Percentiles rank a stretch among this genome's conserved stretches.
Evolutionary conservation across 2,113 vertebrate species (phyloP).

Genomic region (Brachyhypopomus occidentalis): DNA sequence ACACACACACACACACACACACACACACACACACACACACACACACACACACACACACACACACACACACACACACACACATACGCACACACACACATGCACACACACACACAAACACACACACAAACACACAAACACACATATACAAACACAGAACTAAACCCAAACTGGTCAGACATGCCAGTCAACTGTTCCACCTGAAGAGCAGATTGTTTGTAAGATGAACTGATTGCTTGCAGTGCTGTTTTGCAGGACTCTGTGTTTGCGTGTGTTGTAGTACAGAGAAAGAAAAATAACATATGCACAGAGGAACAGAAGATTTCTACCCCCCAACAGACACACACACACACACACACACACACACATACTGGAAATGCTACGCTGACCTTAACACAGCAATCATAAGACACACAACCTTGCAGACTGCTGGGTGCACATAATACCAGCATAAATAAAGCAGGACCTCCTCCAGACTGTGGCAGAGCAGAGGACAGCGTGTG

Average conservation of each 20-base stretch:
- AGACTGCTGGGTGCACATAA: conserved; percentile 40
- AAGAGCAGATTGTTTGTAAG: conserved; percentile 9
- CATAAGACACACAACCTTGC: conserved; percentile 35
- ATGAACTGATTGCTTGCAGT: background rate
- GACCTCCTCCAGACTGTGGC: conserved; percentile 6
- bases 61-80: conserved; percentile 9
- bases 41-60: background rate
- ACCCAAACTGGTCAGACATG: background rate
- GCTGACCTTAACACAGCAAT: conserved; percentile 48
- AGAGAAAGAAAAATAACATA: background rate
- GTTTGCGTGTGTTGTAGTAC: background rate
- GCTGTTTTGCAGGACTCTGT: background rate
- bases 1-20: conserved; percentile 1
- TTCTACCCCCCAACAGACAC: background rate
- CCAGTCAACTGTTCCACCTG: background rate
- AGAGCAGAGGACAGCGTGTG: background rate
- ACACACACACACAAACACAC: background rate
- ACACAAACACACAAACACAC: conserved; percentile 9
- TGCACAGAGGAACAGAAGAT: background rate
- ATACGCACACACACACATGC: background rate
- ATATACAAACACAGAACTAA: conserved; percentile 7
- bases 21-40: conserved; percentile 10
- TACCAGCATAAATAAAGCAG: conserved; percentile 49
- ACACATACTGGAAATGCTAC: conserved; percentile 11
- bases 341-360: background rate